These are phyloP conservation scores for Ectemnius lituratus DNA, from an alignment of 2,888 invertebrate species.

Conservation along the genomic window DNA sequence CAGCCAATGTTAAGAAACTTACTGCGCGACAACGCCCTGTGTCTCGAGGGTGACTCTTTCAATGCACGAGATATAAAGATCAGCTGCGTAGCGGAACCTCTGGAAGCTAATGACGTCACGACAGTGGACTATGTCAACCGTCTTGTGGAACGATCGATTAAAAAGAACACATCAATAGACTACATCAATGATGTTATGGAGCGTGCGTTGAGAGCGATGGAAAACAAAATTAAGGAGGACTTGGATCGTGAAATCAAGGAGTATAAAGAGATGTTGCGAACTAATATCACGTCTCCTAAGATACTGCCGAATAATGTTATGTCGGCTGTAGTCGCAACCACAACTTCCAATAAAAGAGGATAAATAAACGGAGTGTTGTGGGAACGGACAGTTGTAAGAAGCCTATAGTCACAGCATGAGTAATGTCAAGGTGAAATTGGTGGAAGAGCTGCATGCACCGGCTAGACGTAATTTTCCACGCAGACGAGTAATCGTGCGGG, in stretches of 20 bases:
- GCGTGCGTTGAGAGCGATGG: too few relatives aligned
- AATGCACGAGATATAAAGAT: not conserved
- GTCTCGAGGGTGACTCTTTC: too few relatives aligned
- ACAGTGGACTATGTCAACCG: not conserved
- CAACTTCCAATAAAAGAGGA: not conserved
- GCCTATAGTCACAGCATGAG: not conserved
- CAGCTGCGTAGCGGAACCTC: not conserved
- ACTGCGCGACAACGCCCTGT: too few relatives aligned
- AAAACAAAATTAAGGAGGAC: too few relatives aligned
- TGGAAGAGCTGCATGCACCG: not conserved
- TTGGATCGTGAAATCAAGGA: too few relatives aligned
- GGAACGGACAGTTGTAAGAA: not conserved
- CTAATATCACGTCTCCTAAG: too few relatives aligned
- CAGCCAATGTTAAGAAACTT: too few relatives aligned
- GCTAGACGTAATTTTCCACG: conserved; percentile 6
- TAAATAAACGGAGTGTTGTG: not conserved
- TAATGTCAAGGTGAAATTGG: not conserved
- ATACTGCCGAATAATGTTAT: too few relatives aligned
- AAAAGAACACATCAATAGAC: too few relatives aligned
- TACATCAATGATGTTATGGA: too few relatives aligned
- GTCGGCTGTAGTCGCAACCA: too few relatives aligned
- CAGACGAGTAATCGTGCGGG: not conserved
- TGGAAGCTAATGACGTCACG: not conserved
- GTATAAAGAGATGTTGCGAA: too few relatives aligned
- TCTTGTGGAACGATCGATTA: not conserved